Evolutionary conservation across 2,797 vertebrate genomes (phyloP).

Genomic region (Paguma larvata): DNA sequence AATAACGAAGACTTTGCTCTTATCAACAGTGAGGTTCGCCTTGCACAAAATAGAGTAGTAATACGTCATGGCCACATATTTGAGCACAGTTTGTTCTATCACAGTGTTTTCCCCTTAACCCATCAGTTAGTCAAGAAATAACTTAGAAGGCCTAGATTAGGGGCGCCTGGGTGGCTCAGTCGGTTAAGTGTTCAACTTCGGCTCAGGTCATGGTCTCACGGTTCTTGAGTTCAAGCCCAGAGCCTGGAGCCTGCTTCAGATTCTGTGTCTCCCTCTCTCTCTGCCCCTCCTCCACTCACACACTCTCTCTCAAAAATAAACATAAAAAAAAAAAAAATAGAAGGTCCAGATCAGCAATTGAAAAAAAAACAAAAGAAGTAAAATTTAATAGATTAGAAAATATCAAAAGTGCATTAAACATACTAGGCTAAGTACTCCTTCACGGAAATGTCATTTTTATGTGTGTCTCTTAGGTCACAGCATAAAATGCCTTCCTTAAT

Average conservation of each 20-base stretch:
- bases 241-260: no score
- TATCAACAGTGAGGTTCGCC: neutral
- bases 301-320: no score
- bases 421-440: neutral
- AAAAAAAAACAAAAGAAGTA: neutral
- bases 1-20: neutral
- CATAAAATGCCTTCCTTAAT: constrained; percentile 17
- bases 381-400: constrained; percentile 1
- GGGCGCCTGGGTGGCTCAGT: no score
- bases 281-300: no score
- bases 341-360: neutral
- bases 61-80: neutral
- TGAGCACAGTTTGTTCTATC: neutral
- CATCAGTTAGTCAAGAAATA: neutral
- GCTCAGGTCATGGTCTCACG: no score
- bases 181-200: no score
- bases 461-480: neutral
- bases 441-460: neutral
- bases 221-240: no score
- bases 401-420: neutral
- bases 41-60: neutral
- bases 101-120: neutral
- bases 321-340: neutral
- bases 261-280: no score
- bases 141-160: neutral